A percentile compares a stretch with the other conserved stretches of the same genome.
These are phyloP conservation scores for Oreotragus oreotragus DNA, from an alignment of 2,113 vertebrate genomes.

Conservation along the genomic window DNA sequence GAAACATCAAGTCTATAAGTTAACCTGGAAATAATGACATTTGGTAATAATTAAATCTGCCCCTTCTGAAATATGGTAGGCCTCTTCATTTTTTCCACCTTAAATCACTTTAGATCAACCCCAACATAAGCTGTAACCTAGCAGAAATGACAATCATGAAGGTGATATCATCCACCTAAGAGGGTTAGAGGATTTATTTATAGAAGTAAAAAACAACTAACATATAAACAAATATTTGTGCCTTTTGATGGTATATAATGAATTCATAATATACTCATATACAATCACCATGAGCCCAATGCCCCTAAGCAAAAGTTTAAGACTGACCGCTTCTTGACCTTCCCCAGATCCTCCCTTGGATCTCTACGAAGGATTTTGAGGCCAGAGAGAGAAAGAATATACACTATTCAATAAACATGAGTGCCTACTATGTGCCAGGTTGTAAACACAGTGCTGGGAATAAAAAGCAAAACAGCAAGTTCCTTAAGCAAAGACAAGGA, in stretches of 20 bases:
- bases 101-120: neutral
- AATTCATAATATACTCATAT: neutral
- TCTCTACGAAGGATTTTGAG: neutral
- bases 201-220: neutral
- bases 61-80: neutral
- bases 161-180: neutral
- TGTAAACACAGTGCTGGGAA: neutral
- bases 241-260: neutral
- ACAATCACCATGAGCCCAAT: neutral
- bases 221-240: neutral
- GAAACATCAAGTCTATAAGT: neutral
- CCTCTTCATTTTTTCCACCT: neutral
- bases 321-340: neutral
- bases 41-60: neutral
- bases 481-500: neutral
- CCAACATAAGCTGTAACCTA: neutral
- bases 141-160: neutral
- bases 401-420: neutral
- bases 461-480: neutral
- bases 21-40: constrained; percentile 8
- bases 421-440: neutral
- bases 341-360: neutral
- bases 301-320: neutral
- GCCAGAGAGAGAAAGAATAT: neutral
- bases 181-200: neutral